Evolutionary conservation across 2,888 invertebrate genomes (phyloP).

Genomic region (Cylloceria caligata): DNA sequence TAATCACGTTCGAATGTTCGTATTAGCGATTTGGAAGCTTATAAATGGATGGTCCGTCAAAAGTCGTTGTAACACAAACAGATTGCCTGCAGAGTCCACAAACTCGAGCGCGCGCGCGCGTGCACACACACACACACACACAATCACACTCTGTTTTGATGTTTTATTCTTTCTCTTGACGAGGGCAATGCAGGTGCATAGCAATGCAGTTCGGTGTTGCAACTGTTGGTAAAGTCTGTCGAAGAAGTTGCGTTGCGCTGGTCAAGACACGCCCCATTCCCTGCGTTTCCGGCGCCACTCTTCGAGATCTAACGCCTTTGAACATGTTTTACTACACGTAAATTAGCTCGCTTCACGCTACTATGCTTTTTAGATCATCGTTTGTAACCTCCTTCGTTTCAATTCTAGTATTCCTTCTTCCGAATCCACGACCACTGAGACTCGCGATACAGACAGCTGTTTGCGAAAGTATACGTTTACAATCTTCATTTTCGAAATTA

Average conservation of each 20-base stretch:
- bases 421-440: slow-evolving; percentile 19
- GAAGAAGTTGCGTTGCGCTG: slow-evolving; percentile 81
- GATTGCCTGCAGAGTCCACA: slow-evolving; percentile 1
- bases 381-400: slow-evolving; percentile 35
- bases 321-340: slow-evolving; percentile 67
- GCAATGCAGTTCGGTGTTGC: slow-evolving; percentile 41
- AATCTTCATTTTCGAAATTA: slow-evolving; percentile 53
- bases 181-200: slow-evolving; percentile 52
- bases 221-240: slow-evolving; percentile 31
- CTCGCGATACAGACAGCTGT: slow-evolving; percentile 44
- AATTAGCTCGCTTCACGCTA: slow-evolving; percentile 68
- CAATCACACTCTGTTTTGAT: slow-evolving; percentile 38
- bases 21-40: neutral
- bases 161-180: slow-evolving; percentile 33
- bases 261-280: slow-evolving; percentile 82
- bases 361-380: slow-evolving; percentile 61
- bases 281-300: slow-evolving; percentile 80
- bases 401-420: slow-evolving; percentile 9
- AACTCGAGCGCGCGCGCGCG: too few relatives aligned
- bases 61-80: slow-evolving; percentile 15
- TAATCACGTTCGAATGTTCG: slow-evolving; percentile 3
- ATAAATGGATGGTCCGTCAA: slow-evolving; percentile 11
- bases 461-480: slow-evolving; percentile 40
- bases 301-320: slow-evolving; percentile 68
- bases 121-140: too few relatives aligned